phyloP scores from a whole-genome alignment of 2,888 invertebrate genomes.

The Omphaloscelis lunosa region DNA sequence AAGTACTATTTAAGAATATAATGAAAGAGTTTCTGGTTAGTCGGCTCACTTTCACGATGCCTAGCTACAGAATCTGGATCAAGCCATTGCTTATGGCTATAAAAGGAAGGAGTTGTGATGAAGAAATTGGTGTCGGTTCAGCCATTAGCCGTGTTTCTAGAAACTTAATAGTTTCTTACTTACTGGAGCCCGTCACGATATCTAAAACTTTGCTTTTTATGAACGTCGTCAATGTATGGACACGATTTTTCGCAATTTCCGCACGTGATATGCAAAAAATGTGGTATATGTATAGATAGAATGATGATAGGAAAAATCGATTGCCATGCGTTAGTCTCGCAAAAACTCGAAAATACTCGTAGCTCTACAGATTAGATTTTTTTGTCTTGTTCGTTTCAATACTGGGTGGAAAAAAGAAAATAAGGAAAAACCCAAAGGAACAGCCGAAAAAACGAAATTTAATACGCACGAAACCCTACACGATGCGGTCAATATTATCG shows the following conservation, averaged over 20 bases:
- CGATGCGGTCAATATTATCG: no score
- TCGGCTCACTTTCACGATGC: constrained; percentile 70
- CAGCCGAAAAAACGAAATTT: no score
- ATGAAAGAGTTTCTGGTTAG: constrained; percentile 68
- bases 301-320: no score
- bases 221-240: not conserved
- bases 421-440: no score
- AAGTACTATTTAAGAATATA: constrained; percentile 39
- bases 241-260: constrained; percentile 10
- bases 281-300: no score
- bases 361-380: no score
- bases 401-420: no score
- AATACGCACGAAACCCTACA: no score
- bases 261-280: not conserved
- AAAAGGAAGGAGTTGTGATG: constrained; percentile 56
- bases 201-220: constrained; percentile 8
- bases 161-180: constrained; percentile 46
- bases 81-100: constrained; percentile 55
- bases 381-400: no score
- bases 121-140: constrained; percentile 58
- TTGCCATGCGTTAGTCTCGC: no score
- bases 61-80: constrained; percentile 59
- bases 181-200: constrained; percentile 38
- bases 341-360: no score
- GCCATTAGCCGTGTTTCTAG: constrained; percentile 43